Evolutionary conservation across 1,140 invertebrate species (phyloP).

Genomic region (Drosophila tropicalis): DNA sequence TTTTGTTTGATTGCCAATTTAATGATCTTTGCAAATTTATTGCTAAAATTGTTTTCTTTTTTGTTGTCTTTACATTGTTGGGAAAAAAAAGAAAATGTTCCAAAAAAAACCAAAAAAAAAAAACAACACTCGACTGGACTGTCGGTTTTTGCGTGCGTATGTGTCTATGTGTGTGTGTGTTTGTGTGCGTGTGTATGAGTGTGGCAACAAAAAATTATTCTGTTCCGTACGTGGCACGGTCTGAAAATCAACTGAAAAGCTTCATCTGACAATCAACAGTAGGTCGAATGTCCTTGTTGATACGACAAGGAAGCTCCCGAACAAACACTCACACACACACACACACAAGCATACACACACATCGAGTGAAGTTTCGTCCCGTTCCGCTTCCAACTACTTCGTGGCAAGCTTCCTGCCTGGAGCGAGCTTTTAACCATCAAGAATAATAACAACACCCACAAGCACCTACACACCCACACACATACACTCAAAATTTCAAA

Average conservation of each 20-base stretch:
- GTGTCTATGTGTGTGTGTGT: too few species aligned
- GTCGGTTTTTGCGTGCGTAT: too few species aligned
- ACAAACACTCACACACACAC: not conserved
- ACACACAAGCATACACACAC: not conserved
- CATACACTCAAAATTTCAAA: not conserved
- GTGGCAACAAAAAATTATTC: constrained; percentile 14
- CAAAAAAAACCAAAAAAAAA: too few species aligned
- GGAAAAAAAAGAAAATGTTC: not conserved
- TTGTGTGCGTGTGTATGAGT: too few species aligned
- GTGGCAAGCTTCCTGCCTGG: not conserved
- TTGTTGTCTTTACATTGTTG: not conserved
- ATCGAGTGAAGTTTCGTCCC: constrained; percentile 14
- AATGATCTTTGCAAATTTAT: not conserved
- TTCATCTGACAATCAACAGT: constrained; percentile 75
- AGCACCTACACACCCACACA: not conserved
- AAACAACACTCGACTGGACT: too few species aligned
- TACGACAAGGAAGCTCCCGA: constrained; percentile 54
- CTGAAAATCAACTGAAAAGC: constrained; percentile 80
- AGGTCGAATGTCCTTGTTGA: constrained; percentile 80
- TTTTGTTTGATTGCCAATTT: not conserved
- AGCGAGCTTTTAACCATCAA: constrained; percentile 54
- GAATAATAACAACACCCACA: constrained; percentile 18
- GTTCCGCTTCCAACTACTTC: not conserved
- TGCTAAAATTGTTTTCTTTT: not conserved
- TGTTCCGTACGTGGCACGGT: constrained; percentile 75